Percentiles rank a stretch among this genome's conserved stretches.
Evolutionary conservation across 2,888 invertebrate species (phyloP).

Genomic region (Mythimna vitellina): DNA sequence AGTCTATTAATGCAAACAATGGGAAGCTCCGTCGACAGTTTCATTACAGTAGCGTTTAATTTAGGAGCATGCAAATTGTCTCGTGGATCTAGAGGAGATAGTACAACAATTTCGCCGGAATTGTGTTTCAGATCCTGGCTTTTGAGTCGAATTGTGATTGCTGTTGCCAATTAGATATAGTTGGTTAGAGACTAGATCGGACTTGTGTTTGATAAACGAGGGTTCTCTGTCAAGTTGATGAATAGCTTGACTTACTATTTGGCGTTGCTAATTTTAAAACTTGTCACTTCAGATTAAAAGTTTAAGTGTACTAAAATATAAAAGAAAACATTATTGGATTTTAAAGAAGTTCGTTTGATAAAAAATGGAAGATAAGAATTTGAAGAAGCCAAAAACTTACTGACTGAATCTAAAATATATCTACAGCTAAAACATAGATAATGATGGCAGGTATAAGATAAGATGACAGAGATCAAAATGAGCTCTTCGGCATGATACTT

Average conservation of each 20-base stretch:
- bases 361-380: neutral
- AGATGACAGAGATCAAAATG: neutral
- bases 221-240: neutral
- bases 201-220: slow-evolving; percentile 6
- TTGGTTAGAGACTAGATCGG: slow-evolving; percentile 1
- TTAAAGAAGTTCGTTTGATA: neutral
- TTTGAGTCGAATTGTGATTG: slow-evolving; percentile 30
- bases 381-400: neutral
- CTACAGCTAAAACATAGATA: neutral
- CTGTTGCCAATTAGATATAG: slow-evolving; percentile 18
- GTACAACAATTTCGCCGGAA: slow-evolving; percentile 5
- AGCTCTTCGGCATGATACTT: neutral
- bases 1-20: slow-evolving; percentile 46
- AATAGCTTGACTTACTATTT: slow-evolving; percentile 7
- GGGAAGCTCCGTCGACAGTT: slow-evolving; percentile 43
- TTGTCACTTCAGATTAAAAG: neutral
- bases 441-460: neutral
- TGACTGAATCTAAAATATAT: neutral
- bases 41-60: slow-evolving; percentile 33
- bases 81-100: slow-evolving; percentile 19
- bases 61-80: slow-evolving; percentile 29
- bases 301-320: neutral
- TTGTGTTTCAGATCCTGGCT: slow-evolving; percentile 18
- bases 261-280: neutral
- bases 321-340: no score